phyloP scores from a whole-genome alignment of 1,140 invertebrate genomes.

The Dysdera silvatica region DNA sequence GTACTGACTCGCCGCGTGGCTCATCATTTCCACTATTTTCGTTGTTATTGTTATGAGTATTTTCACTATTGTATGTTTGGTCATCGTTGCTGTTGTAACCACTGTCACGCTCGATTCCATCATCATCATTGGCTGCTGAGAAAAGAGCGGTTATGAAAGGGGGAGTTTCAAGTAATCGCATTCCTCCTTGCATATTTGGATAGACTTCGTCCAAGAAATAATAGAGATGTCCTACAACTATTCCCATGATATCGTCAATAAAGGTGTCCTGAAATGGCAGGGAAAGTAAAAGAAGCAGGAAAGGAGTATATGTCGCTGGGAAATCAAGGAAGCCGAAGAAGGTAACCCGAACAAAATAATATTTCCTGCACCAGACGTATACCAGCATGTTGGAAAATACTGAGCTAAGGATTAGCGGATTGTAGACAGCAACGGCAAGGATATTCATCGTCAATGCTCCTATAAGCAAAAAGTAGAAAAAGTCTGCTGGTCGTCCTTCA shows the following conservation, averaged over 20 bases:
- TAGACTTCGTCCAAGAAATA: conserved; percentile 98
- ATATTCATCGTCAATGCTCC: conserved; percentile 58
- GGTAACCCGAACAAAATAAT: conserved; percentile 93
- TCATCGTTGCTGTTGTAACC: too few species aligned
- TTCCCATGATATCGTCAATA: conserved; percentile 94
- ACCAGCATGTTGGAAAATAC: conserved; percentile 99
- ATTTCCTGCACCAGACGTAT: conserved; percentile 95
- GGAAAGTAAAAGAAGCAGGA: conserved; percentile 94
- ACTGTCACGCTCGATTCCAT: too few species aligned
- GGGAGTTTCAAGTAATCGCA: conserved; percentile 88
- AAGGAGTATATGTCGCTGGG: conserved; percentile 96
- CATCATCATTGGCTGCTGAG: too few species aligned
- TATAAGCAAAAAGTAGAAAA: conserved; percentile 96
- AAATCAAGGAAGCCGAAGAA: conserved; percentile 98
- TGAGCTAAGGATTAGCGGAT: conserved; percentile 94
- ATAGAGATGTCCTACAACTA: conserved; percentile 96
- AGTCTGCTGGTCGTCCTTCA: conserved; percentile 89
- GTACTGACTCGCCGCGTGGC: too few species aligned
- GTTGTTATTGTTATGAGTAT: too few species aligned
- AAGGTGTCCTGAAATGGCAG: conserved; percentile 91
- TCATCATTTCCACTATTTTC: too few species aligned
- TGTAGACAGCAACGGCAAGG: too few species aligned
- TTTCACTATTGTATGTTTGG: too few species aligned
- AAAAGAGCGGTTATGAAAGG: too few species aligned
- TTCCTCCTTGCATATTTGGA: conserved; percentile 82